Evolutionary conservation across 2,113 vertebrate genomes (phyloP), one percentile per base, ranked within the genome.

Genomic region (Cranoglanis bouderius): DNA sequence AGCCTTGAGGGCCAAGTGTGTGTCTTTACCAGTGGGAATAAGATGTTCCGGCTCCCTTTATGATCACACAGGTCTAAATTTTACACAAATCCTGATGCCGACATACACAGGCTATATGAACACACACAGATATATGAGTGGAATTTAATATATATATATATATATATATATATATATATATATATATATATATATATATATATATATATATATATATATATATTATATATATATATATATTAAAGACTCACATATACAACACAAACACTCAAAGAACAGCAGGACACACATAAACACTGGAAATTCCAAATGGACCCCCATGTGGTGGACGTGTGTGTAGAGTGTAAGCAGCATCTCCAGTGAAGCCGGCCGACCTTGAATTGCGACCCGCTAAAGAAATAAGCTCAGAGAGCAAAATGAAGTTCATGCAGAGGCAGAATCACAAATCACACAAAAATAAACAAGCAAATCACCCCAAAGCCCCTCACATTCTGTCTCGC

Each of bases 301-400:
- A 46, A 46, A 77, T 10, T 77, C 40, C 10, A 13, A 21, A 74
- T 24, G 19, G 72, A 29, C 40, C 10, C 35, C 35, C 70, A 21
- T 40, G 35, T 14, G 35, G 8, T 49, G 26, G 21, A 84, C 16
- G 29, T 53, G 67, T 74, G 67, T 74, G 51, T 86, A 87, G 89
- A 86, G 87, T 70, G 85, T 85, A 87, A 90, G 43, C 32, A 63
- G 82, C 88, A 82, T 40, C 63, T 90, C 90, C 84, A 53, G 87
- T 87, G 91, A 87, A 38, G 78, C 85, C 21, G 40, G 10, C 63
- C 90, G 86, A 85, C 91, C 93, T 92, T 92, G 92, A 93, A 88
- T 91, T 89, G 82, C 90, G 90, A 92, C 90, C 92, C 87, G 29
- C 78, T 88, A 86, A 90, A 61, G 53, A 88, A 87, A 49, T n/a